Base-by-base conservation (phyloP, 2,113 vertebrate species). In the Crotalus helleri region DNA sequence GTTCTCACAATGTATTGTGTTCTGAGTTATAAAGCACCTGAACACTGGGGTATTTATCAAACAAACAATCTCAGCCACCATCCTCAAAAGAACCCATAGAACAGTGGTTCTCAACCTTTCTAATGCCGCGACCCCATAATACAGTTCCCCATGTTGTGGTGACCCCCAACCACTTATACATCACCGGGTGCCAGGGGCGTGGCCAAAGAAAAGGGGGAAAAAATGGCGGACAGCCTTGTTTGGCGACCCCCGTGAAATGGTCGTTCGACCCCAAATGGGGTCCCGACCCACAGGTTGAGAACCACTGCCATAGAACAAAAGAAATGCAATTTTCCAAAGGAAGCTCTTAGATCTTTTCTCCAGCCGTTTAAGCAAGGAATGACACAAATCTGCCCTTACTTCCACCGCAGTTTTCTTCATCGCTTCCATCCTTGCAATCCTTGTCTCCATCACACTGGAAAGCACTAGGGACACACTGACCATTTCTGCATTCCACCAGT, bases 381-480 rank as follows among this genome's bases (percentile, higher is more conserved):
- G 81, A 92, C 93, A 91, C 11, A 1, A n/a, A 12, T 21, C 81
- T 87, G 94, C 85, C 93, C 96, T 98, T 96, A 97, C 97, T 94
- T 97, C 96, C 93, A 92, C 69, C 92, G 94, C 99, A 99, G 95
- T 98, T 98, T 93, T 98, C 98, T 94, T 99, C 99, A 26, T 99
- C 99, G 3, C 98, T 99, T 61, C 98, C 98, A 13, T 99, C 99
- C 93, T 98, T 98, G 93, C 99, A 99, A 97, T 99, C 99, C 61
- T 98, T 97, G 0, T 99, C 99, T 3, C 99, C 99, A 11, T 99
- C 99, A 64, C 99, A 99, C 26, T 96, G 98, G 96, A 99, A 99
- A 0, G 98, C 97, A 5, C 98, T 97, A 5, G 99, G 99, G 89
- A 99, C 97, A 33, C 99, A 99, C 95, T 99, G 99, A 4, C 99